Evolutionary conservation across 37 sponge, comb jelly and placozoan species (phyloP), one percentile per base, ranked within the genome.

Genomic region (Corticium candelabrum): DNA sequence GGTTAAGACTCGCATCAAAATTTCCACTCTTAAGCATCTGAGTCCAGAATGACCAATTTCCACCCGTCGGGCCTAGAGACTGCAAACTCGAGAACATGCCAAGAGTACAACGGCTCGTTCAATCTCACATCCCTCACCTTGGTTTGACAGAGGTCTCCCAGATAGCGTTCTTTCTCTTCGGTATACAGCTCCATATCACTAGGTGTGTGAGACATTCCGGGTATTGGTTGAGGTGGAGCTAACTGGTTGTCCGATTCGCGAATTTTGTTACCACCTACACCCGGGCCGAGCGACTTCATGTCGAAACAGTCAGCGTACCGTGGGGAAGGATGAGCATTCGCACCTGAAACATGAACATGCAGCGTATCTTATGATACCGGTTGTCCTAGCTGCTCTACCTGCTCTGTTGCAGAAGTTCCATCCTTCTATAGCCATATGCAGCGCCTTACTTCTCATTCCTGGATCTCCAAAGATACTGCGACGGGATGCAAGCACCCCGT

Each of bases 21-120:
- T 50, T 50, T 50, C 62, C 62, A 50, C 62, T 50, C 62, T 50
- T 50, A 11, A 50, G 62, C 62, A 50, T 50, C 21, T 50, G 62
- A 50, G 62, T 50, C 62, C 62, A 50, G 21, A 27, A 50, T 11
- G 62, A 50, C 62, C 62, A 50, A 50, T 50, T 50, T 27, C 62
- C 62, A 11, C 15, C 62, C 62, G 62, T 27, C 62, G 62, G 21
- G 15, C 21, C 11, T 21, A 50, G 11, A 50, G 15, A n/a, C n/a
- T n/a, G n/a, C n/a, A n/a, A n/a, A n/a, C n/a, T n/a, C n/a, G n/a
- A n/a, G n/a, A n/a, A n/a, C n/a, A n/a, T n/a, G n/a, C n/a, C n/a
- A n/a, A n/a, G n/a, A n/a, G n/a, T n/a, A n/a, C n/a, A n/a, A n/a
- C n/a, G n/a, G n/a, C n/a, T n/a, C n/a, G n/a, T n/a, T 11, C 62